phyloP scores from a whole-genome alignment of 2,888 invertebrate species.

The Plagodis pulveraria region DNA sequence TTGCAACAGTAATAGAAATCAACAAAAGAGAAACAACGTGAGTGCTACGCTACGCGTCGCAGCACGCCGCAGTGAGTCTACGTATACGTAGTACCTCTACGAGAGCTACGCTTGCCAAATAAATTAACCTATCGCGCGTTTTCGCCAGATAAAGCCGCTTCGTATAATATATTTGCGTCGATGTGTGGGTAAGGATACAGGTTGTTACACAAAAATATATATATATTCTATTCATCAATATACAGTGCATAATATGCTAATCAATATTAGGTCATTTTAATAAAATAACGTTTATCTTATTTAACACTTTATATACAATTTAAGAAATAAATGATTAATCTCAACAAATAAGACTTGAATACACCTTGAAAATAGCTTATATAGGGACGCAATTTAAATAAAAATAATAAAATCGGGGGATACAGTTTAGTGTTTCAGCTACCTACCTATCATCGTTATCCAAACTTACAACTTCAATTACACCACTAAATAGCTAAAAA shows the following conservation, averaged over 20 bases:
- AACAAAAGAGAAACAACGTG: conserved; percentile 1
- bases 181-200: conserved; percentile 7
- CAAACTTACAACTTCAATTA: too few species aligned
- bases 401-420: too few species aligned
- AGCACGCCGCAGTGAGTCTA: conserved; percentile 22
- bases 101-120: conserved; percentile 17
- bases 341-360: too few species aligned
- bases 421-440: too few species aligned
- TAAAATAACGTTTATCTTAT: too few species aligned
- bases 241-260: not conserved
- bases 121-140: conserved; percentile 18
- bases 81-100: conserved; percentile 17
- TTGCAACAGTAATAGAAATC: conserved; percentile 7
- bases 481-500: too few species aligned
- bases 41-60: conserved; percentile 10
- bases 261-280: too few species aligned
- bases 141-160: conserved; percentile 16
- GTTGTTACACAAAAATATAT: not conserved
- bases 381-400: too few species aligned
- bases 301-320: too few species aligned
- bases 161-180: conserved; percentile 6
- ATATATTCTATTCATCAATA: not conserved
- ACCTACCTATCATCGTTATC: too few species aligned
- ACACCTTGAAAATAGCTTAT: too few species aligned
- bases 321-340: too few species aligned